Percentiles rank a stretch among this genome's conserved stretches.
Conservation (phyloP, 2,113 vertebrate genomes). For the Ginglymostoma cirratum region DNA sequence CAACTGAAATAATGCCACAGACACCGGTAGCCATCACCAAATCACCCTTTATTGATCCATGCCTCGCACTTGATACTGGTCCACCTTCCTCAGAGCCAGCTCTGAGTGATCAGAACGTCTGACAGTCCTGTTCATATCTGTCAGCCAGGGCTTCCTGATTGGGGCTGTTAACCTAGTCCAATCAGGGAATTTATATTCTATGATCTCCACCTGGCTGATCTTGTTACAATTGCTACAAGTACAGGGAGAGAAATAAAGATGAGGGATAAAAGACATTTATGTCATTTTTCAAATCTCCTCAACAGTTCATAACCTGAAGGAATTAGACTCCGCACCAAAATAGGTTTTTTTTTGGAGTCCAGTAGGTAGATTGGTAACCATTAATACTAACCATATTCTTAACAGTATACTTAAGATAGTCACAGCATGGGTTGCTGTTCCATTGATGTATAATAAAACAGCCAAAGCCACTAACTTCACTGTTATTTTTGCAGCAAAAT, state of each 20-base stretch:
- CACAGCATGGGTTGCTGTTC: background rate
- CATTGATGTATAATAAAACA: background rate
- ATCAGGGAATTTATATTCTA: too few relatives aligned
- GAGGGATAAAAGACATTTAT: background rate
- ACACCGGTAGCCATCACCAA: too few relatives aligned
- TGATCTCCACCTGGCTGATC: too few relatives aligned
- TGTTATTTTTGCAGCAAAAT: background rate
- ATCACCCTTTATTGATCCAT: too few relatives aligned
- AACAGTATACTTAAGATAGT: background rate
- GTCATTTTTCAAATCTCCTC: background rate
- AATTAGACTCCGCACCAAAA: background rate
- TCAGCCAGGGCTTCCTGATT: too few relatives aligned
- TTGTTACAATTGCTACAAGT: too few relatives aligned
- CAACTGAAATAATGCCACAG: too few relatives aligned
- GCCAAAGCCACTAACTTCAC: background rate
- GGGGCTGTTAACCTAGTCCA: too few relatives aligned
- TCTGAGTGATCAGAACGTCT: too few relatives aligned
- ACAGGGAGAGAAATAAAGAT: background rate
- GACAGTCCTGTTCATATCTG: too few relatives aligned
- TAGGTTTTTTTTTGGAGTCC: background rate
- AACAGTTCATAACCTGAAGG: background rate
- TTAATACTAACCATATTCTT: background rate
- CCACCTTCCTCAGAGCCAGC: too few relatives aligned
- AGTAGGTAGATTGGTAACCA: background rate
- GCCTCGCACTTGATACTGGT: too few relatives aligned